Evolutionary conservation across 2,888 invertebrate genomes (phyloP), one percentile per base, ranked within the genome.

Genomic region (Crioceris asparagi): DNA sequence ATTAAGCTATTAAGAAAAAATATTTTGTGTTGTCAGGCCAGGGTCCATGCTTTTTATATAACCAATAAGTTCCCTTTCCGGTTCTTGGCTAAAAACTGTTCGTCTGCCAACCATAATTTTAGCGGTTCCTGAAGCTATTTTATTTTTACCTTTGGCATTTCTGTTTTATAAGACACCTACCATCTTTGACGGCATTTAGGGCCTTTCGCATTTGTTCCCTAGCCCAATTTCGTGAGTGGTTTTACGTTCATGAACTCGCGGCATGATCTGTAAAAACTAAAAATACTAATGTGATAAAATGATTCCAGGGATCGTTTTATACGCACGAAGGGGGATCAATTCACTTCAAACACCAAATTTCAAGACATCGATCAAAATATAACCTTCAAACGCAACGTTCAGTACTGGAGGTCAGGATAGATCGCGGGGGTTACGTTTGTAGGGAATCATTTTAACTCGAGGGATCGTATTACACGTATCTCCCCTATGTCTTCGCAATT

Each of bases 171-270:
- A 17, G 11, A 17, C 27, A 27, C 35, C 26, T 27, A 14, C 35
- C 35, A 16, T 27, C 23, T 35, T 16, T 35, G 17, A 35, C 27
- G 15, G 27, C 29, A 29, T 35, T 15, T 26, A 35, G 12, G 15
- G 27, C 35, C 27, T 27, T 29, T 21, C 11, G 11, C 35, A 35
- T 35, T 26, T 11, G 3, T 10, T 3, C 23, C 14, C 27, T 21
- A 17, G 7, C 10, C 16, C 35, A 29, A 17, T 16, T 35, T 27
- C 17, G 33, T 14, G 12, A 23, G 10, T 15, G 19, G 23, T 23
- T 33, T 33, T 33, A n/a, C 33, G 5, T 12, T 23, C 15, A 23
- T 33, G 6, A 33, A 17, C 23, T 23, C 23, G 3, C 14, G 33
- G 2, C 25, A 33, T 23, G 8, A 14, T 33, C n/a, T 14, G 10